phyloP scores from a whole-genome alignment of 53 echinoderm and acorn worm species.

The Stichopus horrens region DNA sequence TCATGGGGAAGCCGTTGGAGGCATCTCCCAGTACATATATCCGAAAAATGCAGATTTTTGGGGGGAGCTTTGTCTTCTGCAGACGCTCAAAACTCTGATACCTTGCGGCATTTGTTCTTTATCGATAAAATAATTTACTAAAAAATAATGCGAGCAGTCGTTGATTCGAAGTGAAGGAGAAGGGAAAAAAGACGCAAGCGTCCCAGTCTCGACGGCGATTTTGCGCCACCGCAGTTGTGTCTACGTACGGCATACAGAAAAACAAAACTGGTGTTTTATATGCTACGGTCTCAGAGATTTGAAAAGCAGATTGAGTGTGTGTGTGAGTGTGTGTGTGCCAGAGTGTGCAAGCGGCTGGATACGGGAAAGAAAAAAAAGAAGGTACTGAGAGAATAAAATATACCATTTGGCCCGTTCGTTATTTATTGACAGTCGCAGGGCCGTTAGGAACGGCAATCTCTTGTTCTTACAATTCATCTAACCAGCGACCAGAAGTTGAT shows the following conservation, averaged over 20 bases:
- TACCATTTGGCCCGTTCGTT: conserved; percentile 87
- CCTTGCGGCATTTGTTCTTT: conserved; percentile 70
- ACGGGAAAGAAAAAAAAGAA: conserved; percentile 62
- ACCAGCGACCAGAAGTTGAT: conserved; percentile 75
- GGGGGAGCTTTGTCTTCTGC: conserved; percentile 43
- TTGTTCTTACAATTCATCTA: conserved; percentile 89
- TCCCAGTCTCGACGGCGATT: conserved; percentile 44
- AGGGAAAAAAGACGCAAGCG: conserved; percentile 38
- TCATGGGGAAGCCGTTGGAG: conserved; percentile 30
- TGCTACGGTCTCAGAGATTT: conserved; percentile 26
- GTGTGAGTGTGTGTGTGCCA: conserved; percentile 44
- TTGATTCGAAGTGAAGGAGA: not conserved
- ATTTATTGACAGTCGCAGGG: conserved; percentile 99
- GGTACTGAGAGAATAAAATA: too few relatives aligned
- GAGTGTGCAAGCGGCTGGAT: conserved; percentile 66
- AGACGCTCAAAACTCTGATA: conserved; percentile 55
- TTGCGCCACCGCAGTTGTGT: conserved; percentile 56
- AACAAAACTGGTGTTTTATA: conserved; percentile 60
- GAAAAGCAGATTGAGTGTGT: conserved; percentile 34
- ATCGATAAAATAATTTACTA: conserved; percentile 44
- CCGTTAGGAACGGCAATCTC: conserved; percentile 91
- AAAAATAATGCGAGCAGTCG: conserved; percentile 14
- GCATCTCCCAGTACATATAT: not conserved
- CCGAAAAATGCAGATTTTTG: conserved; percentile 42
- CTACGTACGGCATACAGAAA: conserved; percentile 50